These are phyloP conservation scores for Galemys pyrenaicus DNA, from an alignment of 2,113 vertebrate species.

Conservation along the genomic window DNA sequence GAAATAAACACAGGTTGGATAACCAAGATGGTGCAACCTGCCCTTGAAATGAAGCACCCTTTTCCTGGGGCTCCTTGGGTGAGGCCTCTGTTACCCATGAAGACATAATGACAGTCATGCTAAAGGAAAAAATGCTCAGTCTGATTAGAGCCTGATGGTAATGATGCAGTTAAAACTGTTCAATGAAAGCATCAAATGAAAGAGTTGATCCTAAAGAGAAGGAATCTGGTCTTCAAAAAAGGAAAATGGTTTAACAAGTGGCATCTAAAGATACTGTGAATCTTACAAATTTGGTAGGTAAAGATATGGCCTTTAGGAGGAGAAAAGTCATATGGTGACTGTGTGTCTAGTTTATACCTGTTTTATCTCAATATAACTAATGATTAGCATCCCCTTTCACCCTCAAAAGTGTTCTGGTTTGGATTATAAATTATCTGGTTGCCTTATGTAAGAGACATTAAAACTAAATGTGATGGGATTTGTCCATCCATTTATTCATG, in stretches of 20 bases:
- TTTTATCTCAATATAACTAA: neutral
- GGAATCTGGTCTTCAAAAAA: neutral
- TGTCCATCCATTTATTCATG: neutral
- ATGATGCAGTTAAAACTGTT: neutral
- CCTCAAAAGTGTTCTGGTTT: conserved; percentile 19
- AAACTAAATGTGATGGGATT: neutral
- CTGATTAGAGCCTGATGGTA: neutral
- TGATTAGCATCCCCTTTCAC: neutral
- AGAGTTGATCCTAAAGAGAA: neutral
- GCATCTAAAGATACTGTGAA: neutral
- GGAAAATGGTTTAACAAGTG: neutral
- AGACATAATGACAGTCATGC: neutral
- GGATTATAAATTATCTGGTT: neutral
- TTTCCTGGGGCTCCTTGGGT: neutral
- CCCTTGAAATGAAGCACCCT: neutral
- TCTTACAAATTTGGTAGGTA: neutral
- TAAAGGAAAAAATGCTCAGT: neutral
- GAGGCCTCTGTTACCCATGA: neutral
- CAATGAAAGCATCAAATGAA: neutral
- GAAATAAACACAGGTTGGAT: neutral
- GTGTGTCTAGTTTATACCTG: neutral
- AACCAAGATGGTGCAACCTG: neutral
- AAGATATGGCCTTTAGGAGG: neutral
- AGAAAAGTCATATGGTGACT: neutral
- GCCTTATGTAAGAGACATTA: neutral